A percentile compares a stretch with the other conserved stretches of the same genome.
Conservation (phyloP, 2,888 invertebrate species). For the Tanytarsus gracilentus region DNA sequence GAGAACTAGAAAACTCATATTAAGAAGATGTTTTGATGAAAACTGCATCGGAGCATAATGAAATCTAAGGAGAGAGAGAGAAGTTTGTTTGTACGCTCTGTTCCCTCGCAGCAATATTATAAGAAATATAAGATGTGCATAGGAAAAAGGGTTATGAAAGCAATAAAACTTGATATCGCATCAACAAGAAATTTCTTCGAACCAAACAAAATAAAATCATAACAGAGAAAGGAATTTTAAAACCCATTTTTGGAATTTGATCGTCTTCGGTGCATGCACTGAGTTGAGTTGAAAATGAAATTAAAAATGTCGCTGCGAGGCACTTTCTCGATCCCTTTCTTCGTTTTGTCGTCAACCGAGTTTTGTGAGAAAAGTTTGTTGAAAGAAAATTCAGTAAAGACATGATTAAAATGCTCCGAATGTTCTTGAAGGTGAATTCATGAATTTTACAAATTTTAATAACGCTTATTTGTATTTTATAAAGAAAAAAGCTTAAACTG, state of each 20-base stretch:
- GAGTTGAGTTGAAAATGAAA: not conserved
- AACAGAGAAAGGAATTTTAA: not conserved
- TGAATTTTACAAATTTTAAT: slow-evolving; percentile 9
- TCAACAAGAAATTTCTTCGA: too few species aligned
- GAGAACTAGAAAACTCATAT: too few species aligned
- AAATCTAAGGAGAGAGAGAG: not conserved
- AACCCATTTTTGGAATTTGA: slow-evolving; percentile 16
- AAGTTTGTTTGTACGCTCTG: not conserved
- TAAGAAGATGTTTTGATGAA: too few species aligned
- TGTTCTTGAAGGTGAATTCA: not conserved
- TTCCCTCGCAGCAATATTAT: not conserved
- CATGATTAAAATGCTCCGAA: slow-evolving; percentile 20
- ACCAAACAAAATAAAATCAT: not conserved
- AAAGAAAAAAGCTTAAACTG: too few species aligned
- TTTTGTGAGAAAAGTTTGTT: not conserved
- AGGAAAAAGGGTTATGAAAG: slow-evolving; percentile 17
- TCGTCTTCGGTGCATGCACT: not conserved
- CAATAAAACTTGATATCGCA: slow-evolving; percentile 14
- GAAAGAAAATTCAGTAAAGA: not conserved
- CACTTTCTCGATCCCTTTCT: not conserved
- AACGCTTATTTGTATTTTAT: slow-evolving; percentile 3
- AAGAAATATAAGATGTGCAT: not conserved
- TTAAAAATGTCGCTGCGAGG: slow-evolving; percentile 23
- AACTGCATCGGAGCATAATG: too few species aligned
- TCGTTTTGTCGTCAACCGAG: not conserved